Evolutionary conservation across 2,113 vertebrate species (phyloP).

Genomic region (Labeo rohita): DNA sequence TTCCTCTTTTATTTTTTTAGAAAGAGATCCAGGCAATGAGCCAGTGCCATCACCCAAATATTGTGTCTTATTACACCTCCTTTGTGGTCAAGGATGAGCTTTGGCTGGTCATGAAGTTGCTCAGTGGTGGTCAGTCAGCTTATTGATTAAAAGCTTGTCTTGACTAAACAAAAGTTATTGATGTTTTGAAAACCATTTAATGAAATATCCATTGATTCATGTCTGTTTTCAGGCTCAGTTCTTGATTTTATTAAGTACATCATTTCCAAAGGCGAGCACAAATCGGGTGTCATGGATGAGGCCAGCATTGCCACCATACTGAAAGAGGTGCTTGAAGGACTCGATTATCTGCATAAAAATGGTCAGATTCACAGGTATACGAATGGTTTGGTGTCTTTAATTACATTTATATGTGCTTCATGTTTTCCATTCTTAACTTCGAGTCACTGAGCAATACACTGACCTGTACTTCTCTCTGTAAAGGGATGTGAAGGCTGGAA

Average conservation of each 20-base stretch:
- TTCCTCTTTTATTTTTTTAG: conserved; percentile 67
- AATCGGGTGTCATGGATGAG: conserved; percentile 91
- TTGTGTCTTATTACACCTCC: conserved; percentile 97
- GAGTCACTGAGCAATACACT: neutral
- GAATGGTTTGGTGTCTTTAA: neutral
- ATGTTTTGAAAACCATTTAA: neutral
- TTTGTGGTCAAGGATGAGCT: conserved; percentile 98
- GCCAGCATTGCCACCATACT: conserved; percentile 92
- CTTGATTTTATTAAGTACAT: conserved; percentile 97
- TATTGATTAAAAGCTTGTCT: neutral
- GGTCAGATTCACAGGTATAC: conserved; percentile 95
- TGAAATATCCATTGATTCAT: neutral
- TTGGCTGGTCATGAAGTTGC: conserved; percentile 97
- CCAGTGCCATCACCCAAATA: conserved; percentile 97
- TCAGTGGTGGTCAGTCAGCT: conserved; percentile 86
- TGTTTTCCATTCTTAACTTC: neutral
- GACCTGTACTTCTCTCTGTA: conserved; percentile 12
- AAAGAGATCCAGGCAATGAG: conserved; percentile 94
- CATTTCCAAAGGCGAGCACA: conserved; percentile 93
- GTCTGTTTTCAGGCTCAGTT: conserved; percentile 84
- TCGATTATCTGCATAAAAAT: conserved; percentile 96
- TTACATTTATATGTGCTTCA: neutral
- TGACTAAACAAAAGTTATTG: neutral
- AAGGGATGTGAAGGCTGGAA: conserved; percentile 90
- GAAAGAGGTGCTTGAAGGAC: conserved; percentile 90